Evolutionary conservation across 2,797 vertebrate species (phyloP), one percentile per base, ranked within the genome.

Genomic region (Rhadinocentrus ornatus): DNA sequence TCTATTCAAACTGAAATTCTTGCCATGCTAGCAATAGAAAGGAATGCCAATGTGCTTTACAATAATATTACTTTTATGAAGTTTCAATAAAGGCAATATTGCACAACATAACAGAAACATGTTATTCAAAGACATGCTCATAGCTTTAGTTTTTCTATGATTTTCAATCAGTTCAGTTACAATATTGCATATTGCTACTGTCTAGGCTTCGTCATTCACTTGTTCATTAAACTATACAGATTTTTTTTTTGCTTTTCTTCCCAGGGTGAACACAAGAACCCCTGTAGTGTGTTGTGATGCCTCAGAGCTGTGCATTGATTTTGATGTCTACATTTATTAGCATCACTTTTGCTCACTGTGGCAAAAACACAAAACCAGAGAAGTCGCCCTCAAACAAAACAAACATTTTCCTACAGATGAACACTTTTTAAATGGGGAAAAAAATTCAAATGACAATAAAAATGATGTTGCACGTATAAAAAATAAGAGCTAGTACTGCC

Each of bases 81-180:
- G 60, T 73, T 86, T 77, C 81, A 84, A 87, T 77, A 72, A 86
- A 86, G 74, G 82, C 81, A 74, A 81, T 87, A 89, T 88, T 91
- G 89, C 89, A 93, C 90, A 86, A 66, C 69, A 67, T 50, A 80
- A 76, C 65, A 84, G 68, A 53, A 75, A 78, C 58, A 76, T 75
- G 55, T 83, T 71, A 70, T n/a, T 62, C 55, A 81, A 74, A 71
- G 26, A 50, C 72, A 73, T 68, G 34, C 32, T 69, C 50, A 69
- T 61, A 59, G 78, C 82, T 61, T 41, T 69, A 73, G 48, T 60
- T 76, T 41, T 70, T 64, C 48, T 71, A 60, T 75, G 59, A 37
- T 65, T 78, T 66, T 77, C 24, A 73, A 32, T 48, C 34, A 16
- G 18, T 46, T 44, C 1, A 64, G 71, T 68, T 71, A 31, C 4